Conservation (phyloP, 2,797 vertebrate genomes). For the Rhincodon typus region DNA sequence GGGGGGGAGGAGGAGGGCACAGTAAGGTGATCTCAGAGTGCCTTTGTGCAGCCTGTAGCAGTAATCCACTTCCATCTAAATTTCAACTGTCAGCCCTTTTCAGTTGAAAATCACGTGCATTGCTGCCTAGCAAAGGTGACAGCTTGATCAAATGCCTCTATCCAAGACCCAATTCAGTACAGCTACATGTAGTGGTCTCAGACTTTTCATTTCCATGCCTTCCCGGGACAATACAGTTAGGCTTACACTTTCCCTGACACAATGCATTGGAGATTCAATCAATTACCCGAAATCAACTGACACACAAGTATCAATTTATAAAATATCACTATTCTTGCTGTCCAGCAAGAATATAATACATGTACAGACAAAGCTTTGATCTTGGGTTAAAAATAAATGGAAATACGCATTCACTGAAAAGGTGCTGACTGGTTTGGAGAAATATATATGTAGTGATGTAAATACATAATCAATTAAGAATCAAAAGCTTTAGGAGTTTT, state of each 20-base stretch:
- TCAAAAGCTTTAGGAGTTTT: neutral
- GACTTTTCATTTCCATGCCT: neutral
- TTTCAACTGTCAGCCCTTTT: neutral
- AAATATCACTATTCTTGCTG: neutral
- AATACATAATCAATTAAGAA: neutral
- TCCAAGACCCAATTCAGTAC: neutral
- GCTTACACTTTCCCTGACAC: neutral
- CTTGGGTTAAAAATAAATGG: neutral
- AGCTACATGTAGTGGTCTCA: neutral
- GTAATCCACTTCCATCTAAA: neutral
- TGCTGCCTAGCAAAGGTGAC: neutral
- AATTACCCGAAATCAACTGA: neutral
- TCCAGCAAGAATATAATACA: neutral
- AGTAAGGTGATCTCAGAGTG: neutral
- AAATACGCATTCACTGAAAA: neutral
- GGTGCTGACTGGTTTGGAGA: neutral
- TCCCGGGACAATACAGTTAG: neutral
- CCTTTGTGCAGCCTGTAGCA: neutral
- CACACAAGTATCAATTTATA: neutral
- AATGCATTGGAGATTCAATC: neutral
- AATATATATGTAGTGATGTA: neutral
- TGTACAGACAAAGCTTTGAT: neutral
- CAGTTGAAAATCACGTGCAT: neutral
- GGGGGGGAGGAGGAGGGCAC: too few relatives aligned
- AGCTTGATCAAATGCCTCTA: neutral